Percentiles rank a stretch among this genome's conserved stretches.
phyloP scores from a whole-genome alignment of 2,888 invertebrate genomes.

The Laspeyria flexula region DNA sequence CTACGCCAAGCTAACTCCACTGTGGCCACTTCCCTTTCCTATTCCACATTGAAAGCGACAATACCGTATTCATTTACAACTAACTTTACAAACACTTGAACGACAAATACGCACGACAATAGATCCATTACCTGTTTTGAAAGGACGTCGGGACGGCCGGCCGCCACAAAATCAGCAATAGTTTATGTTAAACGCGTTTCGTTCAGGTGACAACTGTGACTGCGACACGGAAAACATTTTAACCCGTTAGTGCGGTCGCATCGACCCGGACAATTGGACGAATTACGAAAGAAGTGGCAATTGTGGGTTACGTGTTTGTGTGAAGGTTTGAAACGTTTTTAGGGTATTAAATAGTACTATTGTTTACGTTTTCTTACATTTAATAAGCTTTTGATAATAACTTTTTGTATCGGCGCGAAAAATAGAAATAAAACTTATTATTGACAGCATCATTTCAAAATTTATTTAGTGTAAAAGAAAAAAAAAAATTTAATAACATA shows the following conservation, averaged over 20 bases:
- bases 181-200: slow-evolving; percentile 44
- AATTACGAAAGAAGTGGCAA: slow-evolving; percentile 40
- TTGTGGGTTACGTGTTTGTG: slow-evolving; percentile 31
- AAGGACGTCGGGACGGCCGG: slow-evolving; percentile 26
- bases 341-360: no score
- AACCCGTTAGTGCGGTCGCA: slow-evolving; percentile 68
- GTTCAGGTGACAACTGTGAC: slow-evolving; percentile 62
- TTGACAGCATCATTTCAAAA: no score
- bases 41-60: slow-evolving; percentile 8
- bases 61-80: slow-evolving; percentile 9
- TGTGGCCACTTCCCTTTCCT: no score
- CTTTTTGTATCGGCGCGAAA: no score
- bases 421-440: no score
- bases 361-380: no score
- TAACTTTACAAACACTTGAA: slow-evolving; percentile 15
- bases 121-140: slow-evolving; percentile 46
- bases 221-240: slow-evolving; percentile 79
- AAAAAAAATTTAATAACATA: no score
- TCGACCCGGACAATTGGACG: slow-evolving; percentile 38
- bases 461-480: no score
- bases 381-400: no score
- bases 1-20: no score
- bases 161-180: slow-evolving; percentile 42
- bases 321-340: no score
- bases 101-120: slow-evolving; percentile 37